A percentile compares a stretch with the other conserved stretches of the same genome.
phyloP scores from a whole-genome alignment of 2,888 invertebrate genomes.

The Cecidostiba fungosa region DNA sequence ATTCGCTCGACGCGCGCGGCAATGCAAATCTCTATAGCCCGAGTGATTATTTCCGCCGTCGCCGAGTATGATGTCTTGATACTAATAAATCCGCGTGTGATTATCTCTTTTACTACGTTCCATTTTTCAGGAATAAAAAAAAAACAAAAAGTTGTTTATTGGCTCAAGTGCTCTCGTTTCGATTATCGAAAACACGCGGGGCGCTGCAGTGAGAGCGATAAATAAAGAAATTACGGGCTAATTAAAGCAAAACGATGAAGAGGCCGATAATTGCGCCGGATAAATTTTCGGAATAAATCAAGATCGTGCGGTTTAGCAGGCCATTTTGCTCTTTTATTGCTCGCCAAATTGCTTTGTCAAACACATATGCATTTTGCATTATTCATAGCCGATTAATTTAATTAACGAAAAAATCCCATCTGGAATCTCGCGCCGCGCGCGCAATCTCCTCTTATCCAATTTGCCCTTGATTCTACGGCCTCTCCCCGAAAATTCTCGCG shows the following conservation, averaged over 20 bases:
- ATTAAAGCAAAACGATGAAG: not conserved
- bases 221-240: not conserved
- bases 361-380: slow-evolving; percentile 34
- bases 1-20: slow-evolving; percentile 65
- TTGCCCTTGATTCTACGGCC: not conserved
- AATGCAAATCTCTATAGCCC: slow-evolving; percentile 66
- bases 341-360: slow-evolving; percentile 44
- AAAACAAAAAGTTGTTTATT: not conserved
- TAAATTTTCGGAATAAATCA: slow-evolving; percentile 32
- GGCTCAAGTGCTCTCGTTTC: not conserved
- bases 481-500: slow-evolving; percentile 28
- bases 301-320: slow-evolving; percentile 10
- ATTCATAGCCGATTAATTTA: slow-evolving; percentile 47
- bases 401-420: slow-evolving; percentile 42
- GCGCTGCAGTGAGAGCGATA: not conserved
- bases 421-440: slow-evolving; percentile 23
- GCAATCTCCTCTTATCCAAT: slow-evolving; percentile 13
- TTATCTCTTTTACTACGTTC: slow-evolving; percentile 5
- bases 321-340: slow-evolving; percentile 45
- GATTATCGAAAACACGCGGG: not conserved
- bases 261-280: slow-evolving; percentile 1
- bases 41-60: slow-evolving; percentile 67
- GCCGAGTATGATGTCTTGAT: slow-evolving; percentile 74
- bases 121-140: not conserved
- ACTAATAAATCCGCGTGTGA: slow-evolving; percentile 65